phyloP scores from a whole-genome alignment of 2,888 invertebrate species.

The Esperia sulphurella region DNA sequence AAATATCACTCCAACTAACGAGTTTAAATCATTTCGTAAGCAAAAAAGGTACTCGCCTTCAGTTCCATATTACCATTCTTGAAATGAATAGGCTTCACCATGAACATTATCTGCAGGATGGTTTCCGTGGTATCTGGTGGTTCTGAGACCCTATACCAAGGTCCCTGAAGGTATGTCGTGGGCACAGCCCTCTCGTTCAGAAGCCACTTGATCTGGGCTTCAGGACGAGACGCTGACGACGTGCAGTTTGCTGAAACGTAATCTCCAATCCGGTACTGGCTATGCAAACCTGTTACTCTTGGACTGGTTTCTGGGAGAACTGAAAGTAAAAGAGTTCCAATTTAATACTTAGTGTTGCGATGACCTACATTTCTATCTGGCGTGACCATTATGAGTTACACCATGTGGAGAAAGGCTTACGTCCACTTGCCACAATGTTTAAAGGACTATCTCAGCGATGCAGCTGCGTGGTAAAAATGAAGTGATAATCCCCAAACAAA shows the following conservation, averaged over 20 bases:
- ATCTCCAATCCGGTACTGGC: slow-evolving; percentile 87
- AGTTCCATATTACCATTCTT: slow-evolving; percentile 88
- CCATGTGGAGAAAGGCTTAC: no score
- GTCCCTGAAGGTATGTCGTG: slow-evolving; percentile 65
- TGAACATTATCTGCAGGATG: slow-evolving; percentile 86
- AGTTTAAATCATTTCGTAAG: no score
- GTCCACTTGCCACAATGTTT: no score
- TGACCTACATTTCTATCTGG: no score
- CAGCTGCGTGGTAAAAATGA: no score
- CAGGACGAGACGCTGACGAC: slow-evolving; percentile 87
- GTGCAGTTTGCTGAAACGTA: slow-evolving; percentile 88
- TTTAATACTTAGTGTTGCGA: background rate
- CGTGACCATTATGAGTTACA: no score
- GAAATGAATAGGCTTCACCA: slow-evolving; percentile 86
- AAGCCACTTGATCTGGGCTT: slow-evolving; percentile 89
- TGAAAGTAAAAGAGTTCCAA: slow-evolving; percentile 46
- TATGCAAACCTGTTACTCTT: slow-evolving; percentile 86
- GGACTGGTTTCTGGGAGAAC: slow-evolving; percentile 89
- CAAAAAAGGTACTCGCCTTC: slow-evolving; percentile 76
- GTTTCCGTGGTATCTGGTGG: slow-evolving; percentile 83
- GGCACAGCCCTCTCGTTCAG: slow-evolving; percentile 86
- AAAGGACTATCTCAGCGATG: no score
- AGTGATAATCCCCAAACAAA: no score
- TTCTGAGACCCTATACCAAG: slow-evolving; percentile 68
- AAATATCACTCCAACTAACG: no score